Base-by-base conservation (phyloP, 2,888 invertebrate species). In the Drosophila robusta region DNA sequence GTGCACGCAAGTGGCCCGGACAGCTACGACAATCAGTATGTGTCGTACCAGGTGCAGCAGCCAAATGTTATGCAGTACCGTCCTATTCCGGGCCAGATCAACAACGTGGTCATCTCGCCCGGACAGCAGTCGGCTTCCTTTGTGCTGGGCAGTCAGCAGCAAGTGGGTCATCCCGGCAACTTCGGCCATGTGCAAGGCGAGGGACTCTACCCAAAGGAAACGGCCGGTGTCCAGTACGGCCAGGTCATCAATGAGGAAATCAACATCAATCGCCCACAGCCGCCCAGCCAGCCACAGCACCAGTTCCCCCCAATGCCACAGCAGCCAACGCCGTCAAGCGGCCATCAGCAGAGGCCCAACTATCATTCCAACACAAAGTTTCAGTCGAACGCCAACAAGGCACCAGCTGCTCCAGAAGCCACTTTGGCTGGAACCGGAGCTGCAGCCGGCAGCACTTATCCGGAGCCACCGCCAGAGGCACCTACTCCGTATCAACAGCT, bases 71-170 rank as follows among this genome's bases (percentile, higher is more conserved):
- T 92, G 81, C 92, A 92, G 52, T 92, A 91, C 61, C 90, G 91
- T 38, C 94, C 94, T 6, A 84, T 83, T 5, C 90, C 90, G 0
- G 90, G 91, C 2, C 94, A 94, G 75, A 94, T 94, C n/a, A 95
- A 94, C 73, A 95, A 94, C 66, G 93, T 95, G 29, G 93, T 94
- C 32, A 94, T 95, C 46, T 94, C 94, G 0, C 94, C 94, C 0
- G 94, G 94, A 54, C 95, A 95, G 85, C 94, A 95, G 63, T 94
- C 94, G 0, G 94, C 95, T 0, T 94, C 94, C 0, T 95, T 95
- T 82, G 94, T 95, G 0, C 92, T 95, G 1, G 95, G 95, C 4
- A 94, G 95, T 77, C 94, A 94, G 61, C 95, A 95, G 79, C 94
- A 93, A 62, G 94, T 95, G 0, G 91, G 92, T 1, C 80, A 86